phyloP scores from a whole-genome alignment of 2,888 invertebrate species.

The Oeneis ivallda region DNA sequence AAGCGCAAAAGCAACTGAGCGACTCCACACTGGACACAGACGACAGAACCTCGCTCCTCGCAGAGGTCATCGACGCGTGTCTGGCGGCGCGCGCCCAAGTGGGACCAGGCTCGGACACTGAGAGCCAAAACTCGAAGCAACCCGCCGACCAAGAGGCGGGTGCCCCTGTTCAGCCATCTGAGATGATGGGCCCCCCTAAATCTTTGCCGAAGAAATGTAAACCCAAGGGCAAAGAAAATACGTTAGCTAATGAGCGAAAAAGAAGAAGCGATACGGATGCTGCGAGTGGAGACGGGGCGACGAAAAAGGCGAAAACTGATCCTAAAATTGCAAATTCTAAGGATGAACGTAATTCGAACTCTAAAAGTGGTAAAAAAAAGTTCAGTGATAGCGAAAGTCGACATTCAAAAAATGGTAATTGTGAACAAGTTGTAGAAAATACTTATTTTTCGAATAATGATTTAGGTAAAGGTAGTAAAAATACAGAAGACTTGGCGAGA shows the following conservation, averaged over 20 bases:
- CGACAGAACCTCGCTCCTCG: slow-evolving; percentile 59
- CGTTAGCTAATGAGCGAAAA: slow-evolving; percentile 36
- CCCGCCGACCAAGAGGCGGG: slow-evolving; percentile 45
- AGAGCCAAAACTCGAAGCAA: slow-evolving; percentile 40
- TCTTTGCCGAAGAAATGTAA: slow-evolving; percentile 59
- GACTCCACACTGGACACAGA: slow-evolving; percentile 61
- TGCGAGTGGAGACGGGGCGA: background rate
- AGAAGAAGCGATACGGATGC: background rate
- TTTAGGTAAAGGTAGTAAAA: background rate
- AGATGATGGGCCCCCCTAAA: slow-evolving; percentile 70
- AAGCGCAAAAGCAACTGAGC: slow-evolving; percentile 56
- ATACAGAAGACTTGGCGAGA: background rate
- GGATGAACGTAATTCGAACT: background rate
- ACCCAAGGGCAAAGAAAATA: slow-evolving; percentile 49
- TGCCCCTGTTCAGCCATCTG: slow-evolving; percentile 42
- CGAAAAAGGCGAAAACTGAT: slow-evolving; percentile 23
- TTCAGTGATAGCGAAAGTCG: background rate
- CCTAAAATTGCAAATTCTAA: background rate
- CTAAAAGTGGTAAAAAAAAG: background rate
- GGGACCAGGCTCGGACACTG: slow-evolving; percentile 49
- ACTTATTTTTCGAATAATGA: background rate
- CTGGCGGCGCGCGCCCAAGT: slow-evolving; percentile 50
- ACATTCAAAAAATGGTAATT: background rate
- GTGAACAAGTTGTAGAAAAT: background rate
- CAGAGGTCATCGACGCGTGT: slow-evolving; percentile 63